phyloP scores from a whole-genome alignment of 1,140 invertebrate species.

The Trachymyrmex septentrionalis region DNA sequence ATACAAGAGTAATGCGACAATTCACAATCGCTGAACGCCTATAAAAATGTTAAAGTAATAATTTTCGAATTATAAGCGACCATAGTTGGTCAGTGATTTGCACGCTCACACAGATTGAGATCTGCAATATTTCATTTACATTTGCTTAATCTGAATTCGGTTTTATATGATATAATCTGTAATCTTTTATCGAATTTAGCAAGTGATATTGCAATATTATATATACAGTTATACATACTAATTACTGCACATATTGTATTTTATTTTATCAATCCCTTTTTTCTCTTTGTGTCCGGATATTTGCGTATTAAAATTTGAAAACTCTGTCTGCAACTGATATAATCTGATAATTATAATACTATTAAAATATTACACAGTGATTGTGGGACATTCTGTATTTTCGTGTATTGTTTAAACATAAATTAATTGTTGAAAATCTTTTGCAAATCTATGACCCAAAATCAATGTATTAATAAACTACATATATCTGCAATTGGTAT shows the following conservation, averaged over 20 bases:
- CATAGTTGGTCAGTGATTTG: background rate
- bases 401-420: background rate
- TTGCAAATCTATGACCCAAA: background rate
- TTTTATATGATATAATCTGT: background rate
- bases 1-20: background rate
- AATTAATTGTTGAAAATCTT: background rate
- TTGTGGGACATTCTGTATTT: background rate
- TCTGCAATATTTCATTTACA: background rate
- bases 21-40: background rate
- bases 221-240: background rate
- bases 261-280: background rate
- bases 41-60: background rate
- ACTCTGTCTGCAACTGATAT: no score
- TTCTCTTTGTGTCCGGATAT: background rate
- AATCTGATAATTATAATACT: background rate
- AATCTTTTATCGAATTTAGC: background rate
- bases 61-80: background rate
- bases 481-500: background rate
- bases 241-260: background rate
- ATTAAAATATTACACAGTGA: background rate
- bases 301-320: background rate
- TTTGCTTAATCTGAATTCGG: background rate
- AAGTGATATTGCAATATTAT: background rate
- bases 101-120: background rate
- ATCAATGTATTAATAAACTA: background rate